Conservation (phyloP, 2,797 vertebrate genomes). For the Xiphophorus birchmanni region DNA sequence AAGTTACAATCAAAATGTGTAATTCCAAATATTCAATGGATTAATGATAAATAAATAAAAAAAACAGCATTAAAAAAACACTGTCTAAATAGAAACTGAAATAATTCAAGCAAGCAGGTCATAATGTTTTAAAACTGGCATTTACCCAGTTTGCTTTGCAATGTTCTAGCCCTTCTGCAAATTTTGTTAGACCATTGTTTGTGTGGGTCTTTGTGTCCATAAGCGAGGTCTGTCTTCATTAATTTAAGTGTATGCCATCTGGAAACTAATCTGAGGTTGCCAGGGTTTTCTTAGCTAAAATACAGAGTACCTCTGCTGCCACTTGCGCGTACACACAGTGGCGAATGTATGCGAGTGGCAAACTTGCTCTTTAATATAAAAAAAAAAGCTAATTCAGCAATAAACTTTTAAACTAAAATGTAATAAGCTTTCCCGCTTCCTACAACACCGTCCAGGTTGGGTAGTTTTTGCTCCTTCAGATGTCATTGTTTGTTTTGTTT, state of each 20-base stretch:
- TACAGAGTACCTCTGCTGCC: constrained; percentile 16
- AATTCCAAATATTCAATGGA: no score
- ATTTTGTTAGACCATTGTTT: neutral
- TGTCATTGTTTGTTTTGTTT: neutral
- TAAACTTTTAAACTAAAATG: neutral
- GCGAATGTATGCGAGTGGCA: neutral
- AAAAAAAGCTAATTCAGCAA: neutral
- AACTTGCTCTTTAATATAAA: neutral
- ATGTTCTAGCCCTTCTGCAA: neutral
- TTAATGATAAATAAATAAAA: no score
- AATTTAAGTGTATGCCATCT: constrained; percentile 78
- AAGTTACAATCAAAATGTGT: no score
- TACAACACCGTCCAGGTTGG: neutral
- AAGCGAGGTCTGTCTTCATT: constrained; percentile 49
- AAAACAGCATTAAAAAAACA: neutral
- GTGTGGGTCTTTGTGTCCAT: constrained; percentile 11
- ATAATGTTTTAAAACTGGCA: neutral
- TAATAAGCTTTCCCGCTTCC: neutral
- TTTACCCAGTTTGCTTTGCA: neutral
- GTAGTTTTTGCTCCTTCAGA: neutral
- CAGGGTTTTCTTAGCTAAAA: constrained; percentile 56
- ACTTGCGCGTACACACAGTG: neutral
- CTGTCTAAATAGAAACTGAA: neutral
- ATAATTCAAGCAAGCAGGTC: neutral
- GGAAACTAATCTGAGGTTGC: constrained; percentile 65